phyloP scores from a whole-genome alignment of 2,797 vertebrate species.

The Alfaro cultratus region DNA sequence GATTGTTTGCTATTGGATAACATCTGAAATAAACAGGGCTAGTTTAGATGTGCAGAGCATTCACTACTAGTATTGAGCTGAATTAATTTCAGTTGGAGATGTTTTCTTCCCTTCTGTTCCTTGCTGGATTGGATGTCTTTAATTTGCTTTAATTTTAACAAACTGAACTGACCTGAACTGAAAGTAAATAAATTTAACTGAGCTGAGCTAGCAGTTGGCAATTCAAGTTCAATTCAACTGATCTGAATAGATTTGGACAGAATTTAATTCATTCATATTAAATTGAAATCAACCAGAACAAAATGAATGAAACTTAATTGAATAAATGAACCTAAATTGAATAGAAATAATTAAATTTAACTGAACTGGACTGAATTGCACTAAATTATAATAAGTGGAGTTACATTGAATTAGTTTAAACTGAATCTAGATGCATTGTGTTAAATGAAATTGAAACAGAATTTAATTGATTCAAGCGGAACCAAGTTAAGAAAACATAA shows the following conservation, averaged over 20 bases:
- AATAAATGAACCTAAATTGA: background rate
- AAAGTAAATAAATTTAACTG: background rate
- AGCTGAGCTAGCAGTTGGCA: background rate
- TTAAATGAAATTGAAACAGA: background rate
- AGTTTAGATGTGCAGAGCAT: background rate
- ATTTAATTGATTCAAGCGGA: background rate
- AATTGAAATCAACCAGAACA: background rate
- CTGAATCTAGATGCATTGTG: background rate
- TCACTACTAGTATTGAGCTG: background rate
- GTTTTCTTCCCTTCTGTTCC: background rate
- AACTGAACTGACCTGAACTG: background rate
- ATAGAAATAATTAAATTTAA: background rate
- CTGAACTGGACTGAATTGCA: background rate
- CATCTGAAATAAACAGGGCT: background rate
- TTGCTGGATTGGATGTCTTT: background rate
- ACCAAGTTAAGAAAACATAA: background rate
- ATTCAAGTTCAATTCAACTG: background rate
- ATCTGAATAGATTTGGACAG: background rate
- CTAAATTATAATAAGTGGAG: background rate
- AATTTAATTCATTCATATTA: background rate
- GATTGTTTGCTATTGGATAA: background rate
- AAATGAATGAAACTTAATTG: background rate
- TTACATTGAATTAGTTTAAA: background rate
- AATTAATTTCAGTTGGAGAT: background rate
- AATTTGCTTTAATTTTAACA: background rate